A percentile compares a stretch with the other conserved stretches of the same genome.
Evolutionary conservation across 2,888 invertebrate species (phyloP).

Genomic region (Petrolisthes manimaculis): DNA sequence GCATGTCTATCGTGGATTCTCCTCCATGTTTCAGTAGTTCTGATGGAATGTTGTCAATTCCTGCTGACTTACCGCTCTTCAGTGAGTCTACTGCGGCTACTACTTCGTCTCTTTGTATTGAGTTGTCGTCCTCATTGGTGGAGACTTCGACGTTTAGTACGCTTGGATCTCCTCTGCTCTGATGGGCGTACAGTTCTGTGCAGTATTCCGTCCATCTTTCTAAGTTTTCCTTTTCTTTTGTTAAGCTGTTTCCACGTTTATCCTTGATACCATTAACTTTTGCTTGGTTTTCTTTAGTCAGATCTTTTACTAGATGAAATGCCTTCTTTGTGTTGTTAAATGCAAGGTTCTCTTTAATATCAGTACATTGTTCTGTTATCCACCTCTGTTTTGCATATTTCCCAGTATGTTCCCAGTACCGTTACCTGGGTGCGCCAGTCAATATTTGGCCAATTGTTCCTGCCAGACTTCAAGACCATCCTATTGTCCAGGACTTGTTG

Average conservation of each 20-base stretch:
- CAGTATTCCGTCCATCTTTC: conserved; percentile 29
- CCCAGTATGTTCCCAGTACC: too few species aligned
- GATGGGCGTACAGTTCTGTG: not conserved
- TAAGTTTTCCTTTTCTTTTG: conserved; percentile 2
- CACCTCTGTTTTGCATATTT: not conserved
- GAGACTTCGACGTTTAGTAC: not conserved
- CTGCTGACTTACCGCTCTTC: not conserved
- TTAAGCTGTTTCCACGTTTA: conserved; percentile 4
- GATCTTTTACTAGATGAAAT: not conserved
- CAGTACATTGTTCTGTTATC: not conserved
- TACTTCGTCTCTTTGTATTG: not conserved
- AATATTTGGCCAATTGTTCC: too few species aligned
- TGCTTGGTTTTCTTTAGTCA: not conserved
- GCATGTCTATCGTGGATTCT: not conserved
- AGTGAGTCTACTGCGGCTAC: not conserved
- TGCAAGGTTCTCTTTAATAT: not conserved
- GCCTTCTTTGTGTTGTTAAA: conserved; percentile 3
- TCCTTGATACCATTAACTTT: conserved; percentile 9
- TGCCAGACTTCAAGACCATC: too few species aligned
- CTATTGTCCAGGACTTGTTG: too few species aligned
- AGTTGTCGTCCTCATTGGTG: not conserved
- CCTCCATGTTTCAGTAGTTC: not conserved
- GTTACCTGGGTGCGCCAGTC: too few species aligned
- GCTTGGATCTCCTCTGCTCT: not conserved
- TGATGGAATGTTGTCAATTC: not conserved